Evolutionary conservation across 2,797 vertebrate genomes (phyloP).

Genomic region (Argentina silus): DNA sequence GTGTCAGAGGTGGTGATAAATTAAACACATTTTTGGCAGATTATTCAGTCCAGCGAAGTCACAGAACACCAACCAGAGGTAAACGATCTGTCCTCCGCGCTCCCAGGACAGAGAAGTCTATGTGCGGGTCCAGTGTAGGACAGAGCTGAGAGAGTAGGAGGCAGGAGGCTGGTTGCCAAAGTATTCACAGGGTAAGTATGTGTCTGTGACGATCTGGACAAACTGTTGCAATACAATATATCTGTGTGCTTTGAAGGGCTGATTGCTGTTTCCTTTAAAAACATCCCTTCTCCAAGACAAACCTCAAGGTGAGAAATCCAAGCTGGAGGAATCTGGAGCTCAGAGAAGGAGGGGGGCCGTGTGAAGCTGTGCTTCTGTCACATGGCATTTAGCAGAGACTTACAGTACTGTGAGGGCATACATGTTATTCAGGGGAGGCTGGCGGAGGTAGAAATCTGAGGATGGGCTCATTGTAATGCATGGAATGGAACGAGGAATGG

Average conservation of each 20-base stretch:
- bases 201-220: background rate
- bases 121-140: background rate
- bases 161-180: background rate
- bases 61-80: background rate
- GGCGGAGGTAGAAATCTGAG: too few relatives aligned
- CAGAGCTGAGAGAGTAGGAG: background rate
- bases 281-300: conserved; percentile 51
- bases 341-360: conserved; percentile 3
- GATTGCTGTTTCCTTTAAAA: conserved; percentile 39
- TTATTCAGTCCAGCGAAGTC: background rate
- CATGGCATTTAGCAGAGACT: background rate
- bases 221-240: conserved; percentile 37
- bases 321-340: conserved; percentile 14
- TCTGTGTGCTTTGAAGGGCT: conserved; percentile 39
- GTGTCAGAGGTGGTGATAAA: background rate
- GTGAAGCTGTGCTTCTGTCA: background rate
- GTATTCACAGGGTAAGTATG: conserved; percentile 12
- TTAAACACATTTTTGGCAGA: background rate
- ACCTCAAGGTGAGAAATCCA: conserved; percentile 19
- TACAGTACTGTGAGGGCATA: too few relatives aligned
- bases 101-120: background rate
- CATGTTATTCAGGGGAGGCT: too few relatives aligned
- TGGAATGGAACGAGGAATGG: too few relatives aligned
- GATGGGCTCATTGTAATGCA: too few relatives aligned
- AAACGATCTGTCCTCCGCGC: background rate